Conservation (phyloP, 2,113 vertebrate genomes). For the Edolisoma coerulescens region DNA sequence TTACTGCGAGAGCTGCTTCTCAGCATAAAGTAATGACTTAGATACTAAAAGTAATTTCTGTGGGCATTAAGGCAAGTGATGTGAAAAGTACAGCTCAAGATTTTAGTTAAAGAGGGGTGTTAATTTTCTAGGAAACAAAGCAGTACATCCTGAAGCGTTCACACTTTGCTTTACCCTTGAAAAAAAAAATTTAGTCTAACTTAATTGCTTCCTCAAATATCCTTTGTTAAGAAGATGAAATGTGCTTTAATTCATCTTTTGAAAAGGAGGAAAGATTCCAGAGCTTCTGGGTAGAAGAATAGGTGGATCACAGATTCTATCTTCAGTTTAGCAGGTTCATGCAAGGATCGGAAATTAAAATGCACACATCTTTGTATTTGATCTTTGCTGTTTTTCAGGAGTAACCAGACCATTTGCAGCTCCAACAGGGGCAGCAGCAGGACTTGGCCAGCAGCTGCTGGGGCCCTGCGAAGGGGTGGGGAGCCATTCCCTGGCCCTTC, state of each 20-base stretch:
- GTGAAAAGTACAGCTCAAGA: neutral
- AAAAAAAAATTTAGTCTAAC: neutral
- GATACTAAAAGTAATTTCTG: conserved; percentile 1
- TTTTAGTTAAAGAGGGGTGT: neutral
- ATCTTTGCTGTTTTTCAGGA: neutral
- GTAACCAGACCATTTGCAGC: neutral
- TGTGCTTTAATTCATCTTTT: neutral
- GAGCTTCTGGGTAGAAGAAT: neutral
- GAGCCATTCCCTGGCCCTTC: neutral
- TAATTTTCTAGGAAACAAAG: conserved; percentile 34
- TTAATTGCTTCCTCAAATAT: neutral
- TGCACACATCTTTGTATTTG: neutral
- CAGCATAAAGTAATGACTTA: neutral
- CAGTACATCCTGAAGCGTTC: neutral
- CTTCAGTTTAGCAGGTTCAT: neutral
- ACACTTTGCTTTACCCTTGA: neutral
- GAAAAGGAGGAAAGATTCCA: neutral
- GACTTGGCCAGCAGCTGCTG: neutral
- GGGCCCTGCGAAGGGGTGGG: neutral
- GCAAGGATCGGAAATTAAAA: neutral
- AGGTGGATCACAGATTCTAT: neutral
- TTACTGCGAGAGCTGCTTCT: neutral
- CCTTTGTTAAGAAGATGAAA: neutral
- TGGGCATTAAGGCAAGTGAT: neutral
- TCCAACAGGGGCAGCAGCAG: neutral